phyloP scores from a whole-genome alignment of 2,888 invertebrate genomes.

The Mesochorus sp. region DNA sequence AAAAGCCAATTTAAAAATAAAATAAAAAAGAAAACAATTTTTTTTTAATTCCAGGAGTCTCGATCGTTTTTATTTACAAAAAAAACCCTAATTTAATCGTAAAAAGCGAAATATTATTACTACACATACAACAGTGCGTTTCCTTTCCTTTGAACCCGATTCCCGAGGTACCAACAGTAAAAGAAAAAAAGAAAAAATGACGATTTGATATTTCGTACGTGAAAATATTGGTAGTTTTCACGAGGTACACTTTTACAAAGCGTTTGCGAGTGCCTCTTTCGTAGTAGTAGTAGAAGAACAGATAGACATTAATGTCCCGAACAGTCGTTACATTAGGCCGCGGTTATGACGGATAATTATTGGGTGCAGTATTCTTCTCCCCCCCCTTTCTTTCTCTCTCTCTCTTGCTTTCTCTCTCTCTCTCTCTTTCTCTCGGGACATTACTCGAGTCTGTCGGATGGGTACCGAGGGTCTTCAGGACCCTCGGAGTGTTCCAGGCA shows the following conservation, averaged over 20 bases:
- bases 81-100: no score
- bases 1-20: no score
- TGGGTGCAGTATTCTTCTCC: slow-evolving; percentile 66
- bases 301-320: slow-evolving; percentile 54
- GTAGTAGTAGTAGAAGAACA: slow-evolving; percentile 25
- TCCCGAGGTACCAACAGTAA: no score
- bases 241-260: neutral
- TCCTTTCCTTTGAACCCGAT: no score
- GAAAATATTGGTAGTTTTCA: neutral
- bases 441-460: slow-evolving; percentile 19
- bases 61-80: no score
- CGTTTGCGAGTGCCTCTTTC: neutral
- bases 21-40: no score
- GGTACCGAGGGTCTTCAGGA: slow-evolving; percentile 10
- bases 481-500: slow-evolving; percentile 38
- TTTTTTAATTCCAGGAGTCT: no score
- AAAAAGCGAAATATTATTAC: no score
- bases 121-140: no score
- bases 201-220: slow-evolving; percentile 7
- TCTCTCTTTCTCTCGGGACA: neutral
- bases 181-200: neutral
- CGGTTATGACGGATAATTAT: slow-evolving; percentile 77
- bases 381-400: slow-evolving; percentile 25
- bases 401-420: slow-evolving; percentile 17
- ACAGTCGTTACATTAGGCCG: slow-evolving; percentile 72